Conservation (phyloP, 2,888 invertebrate genomes). For the Bedellia somnulentella region DNA sequence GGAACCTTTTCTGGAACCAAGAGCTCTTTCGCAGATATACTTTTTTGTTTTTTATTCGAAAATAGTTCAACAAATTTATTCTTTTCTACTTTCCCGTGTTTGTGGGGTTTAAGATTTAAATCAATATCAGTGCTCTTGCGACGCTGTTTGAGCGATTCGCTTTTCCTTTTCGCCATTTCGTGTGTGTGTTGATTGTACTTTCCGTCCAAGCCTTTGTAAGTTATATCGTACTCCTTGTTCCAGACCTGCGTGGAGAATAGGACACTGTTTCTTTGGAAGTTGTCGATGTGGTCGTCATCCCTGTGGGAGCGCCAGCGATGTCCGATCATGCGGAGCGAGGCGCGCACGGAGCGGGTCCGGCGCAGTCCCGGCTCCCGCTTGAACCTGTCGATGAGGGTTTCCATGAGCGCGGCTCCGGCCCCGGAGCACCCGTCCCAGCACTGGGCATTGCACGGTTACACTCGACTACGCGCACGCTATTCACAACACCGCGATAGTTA, state of each 20-base stretch:
- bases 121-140: conserved; percentile 48
- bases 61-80: conserved; percentile 50
- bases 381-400: conserved; percentile 54
- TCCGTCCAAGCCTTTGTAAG: conserved; percentile 46
- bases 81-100: conserved; percentile 39
- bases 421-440: conserved; percentile 34
- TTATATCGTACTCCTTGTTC: conserved; percentile 41
- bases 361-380: conserved; percentile 56
- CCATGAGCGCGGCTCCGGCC: conserved; percentile 48
- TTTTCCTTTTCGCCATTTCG: conserved; percentile 42
- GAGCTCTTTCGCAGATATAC: conserved; percentile 41
- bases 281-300: conserved; percentile 33
- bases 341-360: conserved; percentile 70
- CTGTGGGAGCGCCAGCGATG: conserved; percentile 59
- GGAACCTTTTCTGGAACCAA: conserved; percentile 55
- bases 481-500: conserved; percentile 51
- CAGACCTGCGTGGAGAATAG: conserved; percentile 38
- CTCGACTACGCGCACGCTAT: conserved; percentile 45
- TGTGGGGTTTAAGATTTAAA: conserved; percentile 36
- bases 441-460: conserved; percentile 50
- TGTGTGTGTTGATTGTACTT: conserved; percentile 49
- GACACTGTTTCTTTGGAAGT: conserved; percentile 34
- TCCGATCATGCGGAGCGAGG: conserved; percentile 68
- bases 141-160: conserved; percentile 28
- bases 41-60: conserved; percentile 46